Evolutionary conservation across 1,140 invertebrate species (phyloP), one percentile per base, ranked within the genome.

Genomic region (Diorhabda sublineata): DNA sequence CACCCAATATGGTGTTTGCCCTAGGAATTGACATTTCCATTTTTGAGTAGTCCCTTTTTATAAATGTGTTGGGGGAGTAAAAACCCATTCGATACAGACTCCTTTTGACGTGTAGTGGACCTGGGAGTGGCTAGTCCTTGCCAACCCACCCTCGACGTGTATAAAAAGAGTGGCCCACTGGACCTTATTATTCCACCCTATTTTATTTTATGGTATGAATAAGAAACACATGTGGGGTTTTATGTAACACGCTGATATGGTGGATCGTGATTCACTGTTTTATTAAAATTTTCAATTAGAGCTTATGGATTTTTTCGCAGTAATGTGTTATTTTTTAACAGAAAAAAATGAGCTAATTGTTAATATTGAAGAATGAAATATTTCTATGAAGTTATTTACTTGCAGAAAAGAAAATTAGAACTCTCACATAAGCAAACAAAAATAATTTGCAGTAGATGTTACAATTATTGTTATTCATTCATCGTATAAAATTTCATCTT

Each of bases 11-110:
- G 70, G 67, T 71, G 70, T 71, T 68, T 64, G 70, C 7, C 42
- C 65, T 62, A 57, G 62, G 67, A 63, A 61, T 57, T 42, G 43
- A 61, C 63, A 71, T 71, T 71, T 71, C 66, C 70, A 71, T 71
- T 71, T 68, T 71, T 71, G 70, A 71, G 66, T 68, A 67, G 68
- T 71, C 70, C 70, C 67, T n/a, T n/a, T 56, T 68, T 65, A 71
- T 71, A 71, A 71, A 71, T 71, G 67, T 61, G 64, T 68, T 71
- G 67, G 70, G 70, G 70, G 70, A 71, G 67, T 71, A 66, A 2
- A n/a, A 52, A 52, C 6, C 3, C 26, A 8, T 52, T 52, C 3
- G 47, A 52, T 8, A 52, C 47, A 61, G 42, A 7, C 57, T 5
- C 6, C 11, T 41, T 42, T 43, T 42, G 26, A 42, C 42, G 26